Conservation (phyloP, 2,797 vertebrate species). For the Calcarius lapponicus region DNA sequence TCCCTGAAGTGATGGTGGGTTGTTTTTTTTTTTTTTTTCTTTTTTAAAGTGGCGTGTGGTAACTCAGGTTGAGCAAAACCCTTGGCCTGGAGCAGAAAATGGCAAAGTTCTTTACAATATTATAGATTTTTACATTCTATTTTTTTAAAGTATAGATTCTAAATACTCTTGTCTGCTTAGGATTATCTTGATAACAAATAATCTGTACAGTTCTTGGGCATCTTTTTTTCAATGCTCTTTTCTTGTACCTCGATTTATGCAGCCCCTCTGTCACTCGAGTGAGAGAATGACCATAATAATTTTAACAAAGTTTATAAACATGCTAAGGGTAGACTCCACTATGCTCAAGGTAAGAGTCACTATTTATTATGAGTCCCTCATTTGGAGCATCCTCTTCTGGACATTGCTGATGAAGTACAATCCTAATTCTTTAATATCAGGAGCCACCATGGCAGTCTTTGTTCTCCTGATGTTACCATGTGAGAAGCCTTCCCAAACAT, state of each 20-base stretch:
- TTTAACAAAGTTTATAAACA: not conserved
- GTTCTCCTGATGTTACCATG: fast-evolving
- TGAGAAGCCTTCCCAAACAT: not conserved
- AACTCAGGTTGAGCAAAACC: not conserved
- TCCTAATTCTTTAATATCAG: not conserved
- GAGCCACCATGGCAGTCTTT: not conserved
- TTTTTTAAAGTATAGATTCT: not conserved
- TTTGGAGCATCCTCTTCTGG: not conserved
- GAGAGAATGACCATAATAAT: not conserved
- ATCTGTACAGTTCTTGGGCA: not conserved
- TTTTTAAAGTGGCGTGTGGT: not conserved
- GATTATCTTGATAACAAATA: not conserved
- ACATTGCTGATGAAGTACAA: not conserved
- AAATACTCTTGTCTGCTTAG: not conserved
- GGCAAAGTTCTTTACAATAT: not conserved
- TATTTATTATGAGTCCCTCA: not conserved
- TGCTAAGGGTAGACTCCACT: not conserved
- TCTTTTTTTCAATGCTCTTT: not conserved
- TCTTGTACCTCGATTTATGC: not conserved
- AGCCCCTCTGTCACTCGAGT: not conserved
- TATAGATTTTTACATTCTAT: not conserved
- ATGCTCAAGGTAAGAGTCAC: not conserved
- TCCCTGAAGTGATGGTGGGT: not conserved
- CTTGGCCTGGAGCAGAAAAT: not conserved
- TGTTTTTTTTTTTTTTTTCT: fast-evolving